Conservation (phyloP, 2,888 invertebrate genomes). For the Parnassius orleans region DNA sequence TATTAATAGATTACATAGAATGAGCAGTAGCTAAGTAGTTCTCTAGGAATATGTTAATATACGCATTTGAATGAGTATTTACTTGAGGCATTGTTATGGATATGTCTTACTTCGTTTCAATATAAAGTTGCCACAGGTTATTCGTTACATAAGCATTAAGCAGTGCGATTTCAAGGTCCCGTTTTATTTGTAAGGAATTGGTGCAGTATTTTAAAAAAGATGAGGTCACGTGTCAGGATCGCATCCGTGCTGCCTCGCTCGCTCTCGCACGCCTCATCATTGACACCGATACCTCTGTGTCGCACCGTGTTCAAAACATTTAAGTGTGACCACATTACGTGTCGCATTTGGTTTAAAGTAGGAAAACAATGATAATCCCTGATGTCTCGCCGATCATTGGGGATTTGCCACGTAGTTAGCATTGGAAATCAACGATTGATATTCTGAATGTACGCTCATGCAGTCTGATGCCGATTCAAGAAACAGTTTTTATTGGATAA, state of each 20-base stretch:
- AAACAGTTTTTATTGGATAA: conserved; percentile 30
- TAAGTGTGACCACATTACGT: conserved; percentile 14
- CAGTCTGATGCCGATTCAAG: conserved; percentile 30
- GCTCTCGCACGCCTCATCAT: conserved; percentile 13
- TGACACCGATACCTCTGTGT: conserved; percentile 26
- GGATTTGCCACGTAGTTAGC: conserved; percentile 40
- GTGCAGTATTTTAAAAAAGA: conserved; percentile 27
- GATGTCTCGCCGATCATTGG: conserved; percentile 35
- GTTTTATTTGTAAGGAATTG: conserved; percentile 24
- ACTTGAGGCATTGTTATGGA: neutral
- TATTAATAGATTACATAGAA: neutral
- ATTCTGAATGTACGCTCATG: conserved; percentile 34
- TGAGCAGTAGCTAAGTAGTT: neutral
- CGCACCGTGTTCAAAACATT: conserved; percentile 24
- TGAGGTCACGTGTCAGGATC: conserved; percentile 31
- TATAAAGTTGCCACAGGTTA: conserved; percentile 4
- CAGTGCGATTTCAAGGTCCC: conserved; percentile 2
- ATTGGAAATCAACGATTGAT: conserved; percentile 40
- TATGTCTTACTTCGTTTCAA: neutral
- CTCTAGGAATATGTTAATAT: conserved; percentile 4
- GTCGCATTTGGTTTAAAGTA: conserved; percentile 25
- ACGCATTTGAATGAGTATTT: conserved; percentile 3
- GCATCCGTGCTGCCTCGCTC: conserved; percentile 28
- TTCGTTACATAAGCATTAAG: conserved; percentile 11
- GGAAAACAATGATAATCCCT: conserved; percentile 35